These are phyloP conservation scores for Epicampocera succincta DNA, from an alignment of 2,888 invertebrate species.

Conservation along the genomic window DNA sequence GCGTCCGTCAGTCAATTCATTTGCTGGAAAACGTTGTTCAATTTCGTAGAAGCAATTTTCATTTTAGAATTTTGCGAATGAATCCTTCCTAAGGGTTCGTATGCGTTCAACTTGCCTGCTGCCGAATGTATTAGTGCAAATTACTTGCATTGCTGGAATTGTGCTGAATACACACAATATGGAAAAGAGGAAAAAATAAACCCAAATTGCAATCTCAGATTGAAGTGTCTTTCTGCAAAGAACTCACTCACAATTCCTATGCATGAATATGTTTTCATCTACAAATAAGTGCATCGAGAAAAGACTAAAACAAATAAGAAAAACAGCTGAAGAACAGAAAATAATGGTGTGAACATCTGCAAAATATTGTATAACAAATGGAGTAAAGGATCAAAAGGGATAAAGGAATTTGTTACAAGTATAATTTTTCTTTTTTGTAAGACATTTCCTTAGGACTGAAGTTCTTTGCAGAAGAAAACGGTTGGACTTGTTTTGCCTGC, in stretches of 20 bases:
- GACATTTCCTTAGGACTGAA: no score
- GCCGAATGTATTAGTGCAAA: constrained; percentile 37
- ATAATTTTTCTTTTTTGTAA: no score
- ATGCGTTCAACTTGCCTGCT: neutral
- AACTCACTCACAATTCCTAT: neutral
- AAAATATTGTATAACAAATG: constrained; percentile 43
- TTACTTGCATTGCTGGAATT: constrained; percentile 50
- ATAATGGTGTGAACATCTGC: constrained; percentile 34
- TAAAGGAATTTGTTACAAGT: no score
- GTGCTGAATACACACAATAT: constrained; percentile 45
- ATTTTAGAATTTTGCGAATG: constrained; percentile 16
- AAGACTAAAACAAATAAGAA: neutral
- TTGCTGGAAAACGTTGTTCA: constrained; percentile 40
- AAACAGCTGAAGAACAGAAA: neutral
- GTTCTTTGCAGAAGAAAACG: no score
- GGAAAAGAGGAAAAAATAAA: constrained; percentile 15
- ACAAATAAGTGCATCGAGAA: neutral
- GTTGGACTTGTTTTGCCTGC: no score
- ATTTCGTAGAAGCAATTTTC: constrained; percentile 46
- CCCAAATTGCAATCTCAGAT: constrained; percentile 49
- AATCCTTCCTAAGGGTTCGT: neutral
- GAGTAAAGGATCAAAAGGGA: neutral
- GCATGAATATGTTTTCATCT: constrained; percentile 24
- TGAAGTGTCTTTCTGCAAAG: constrained; percentile 13
- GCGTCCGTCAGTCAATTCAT: constrained; percentile 26